These are phyloP conservation scores for Nothocercus nigrocapillus DNA, from an alignment of 2,113 vertebrate genomes.

Conservation along the genomic window DNA sequence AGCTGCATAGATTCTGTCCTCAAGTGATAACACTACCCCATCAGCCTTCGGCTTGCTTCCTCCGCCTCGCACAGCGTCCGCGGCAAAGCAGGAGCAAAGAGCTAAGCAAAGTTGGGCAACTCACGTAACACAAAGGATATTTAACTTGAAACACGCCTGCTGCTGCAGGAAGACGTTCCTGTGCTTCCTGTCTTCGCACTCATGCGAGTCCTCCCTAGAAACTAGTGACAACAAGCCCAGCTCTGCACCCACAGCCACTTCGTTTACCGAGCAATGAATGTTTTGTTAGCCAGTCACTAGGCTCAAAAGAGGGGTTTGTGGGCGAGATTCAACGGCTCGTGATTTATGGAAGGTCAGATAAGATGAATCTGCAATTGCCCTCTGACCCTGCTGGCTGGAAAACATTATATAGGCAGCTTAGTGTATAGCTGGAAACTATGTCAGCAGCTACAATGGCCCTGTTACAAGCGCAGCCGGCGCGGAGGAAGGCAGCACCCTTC, in stretches of 20 bases:
- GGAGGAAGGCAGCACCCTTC: background rate
- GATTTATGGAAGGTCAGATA: background rate
- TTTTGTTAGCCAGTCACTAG: background rate
- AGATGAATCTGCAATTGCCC: background rate
- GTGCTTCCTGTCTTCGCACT: fast-evolving
- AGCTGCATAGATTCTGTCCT: background rate
- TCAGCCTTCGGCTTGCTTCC: background rate
- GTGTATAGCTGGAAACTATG: fast-evolving
- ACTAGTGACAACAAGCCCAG: background rate
- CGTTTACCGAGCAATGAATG: fast-evolving
- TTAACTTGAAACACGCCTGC: background rate
- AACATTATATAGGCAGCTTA: fast-evolving
- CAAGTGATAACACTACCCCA: background rate
- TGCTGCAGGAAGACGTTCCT: background rate
- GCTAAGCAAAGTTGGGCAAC: background rate
- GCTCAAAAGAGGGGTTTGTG: background rate
- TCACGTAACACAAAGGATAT: background rate
- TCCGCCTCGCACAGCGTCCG: fast-evolving
- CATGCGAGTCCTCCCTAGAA: background rate
- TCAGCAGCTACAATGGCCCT: background rate
- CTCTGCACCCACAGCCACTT: fast-evolving
- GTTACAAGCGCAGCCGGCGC: background rate
- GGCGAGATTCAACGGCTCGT: background rate
- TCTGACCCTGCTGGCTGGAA: background rate
- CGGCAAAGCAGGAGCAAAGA: background rate